Conservation (phyloP, 2,113 vertebrate species). For the Xenopus borealis region DNA sequence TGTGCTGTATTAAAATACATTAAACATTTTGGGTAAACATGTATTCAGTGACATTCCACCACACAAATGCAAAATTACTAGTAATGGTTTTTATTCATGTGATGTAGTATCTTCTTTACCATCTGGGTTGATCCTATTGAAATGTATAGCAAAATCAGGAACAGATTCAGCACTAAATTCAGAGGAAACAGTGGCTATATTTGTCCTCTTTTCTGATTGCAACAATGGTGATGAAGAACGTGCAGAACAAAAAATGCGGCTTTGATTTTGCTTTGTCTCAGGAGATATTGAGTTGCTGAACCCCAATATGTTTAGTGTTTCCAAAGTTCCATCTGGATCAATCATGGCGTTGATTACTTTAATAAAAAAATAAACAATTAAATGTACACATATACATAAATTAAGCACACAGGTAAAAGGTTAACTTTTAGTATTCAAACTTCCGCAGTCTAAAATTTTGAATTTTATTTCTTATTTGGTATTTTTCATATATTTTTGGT, state of each 20-base stretch:
- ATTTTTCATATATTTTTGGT: too few relatives aligned
- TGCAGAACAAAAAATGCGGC: constrained; percentile 60
- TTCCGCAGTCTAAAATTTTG: too few relatives aligned
- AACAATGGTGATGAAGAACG: constrained; percentile 57
- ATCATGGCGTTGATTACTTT: constrained; percentile 95
- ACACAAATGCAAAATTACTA: constrained; percentile 41
- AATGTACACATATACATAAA: too few relatives aligned
- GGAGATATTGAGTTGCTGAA: constrained; percentile 71
- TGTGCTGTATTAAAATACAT: too few relatives aligned
- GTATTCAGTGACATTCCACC: constrained; percentile 55
- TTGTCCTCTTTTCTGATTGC: constrained; percentile 60
- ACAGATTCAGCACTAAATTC: constrained; percentile 63
- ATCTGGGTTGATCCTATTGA: constrained; percentile 81
- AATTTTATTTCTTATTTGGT: too few relatives aligned
- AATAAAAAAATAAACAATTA: constrained; percentile 16
- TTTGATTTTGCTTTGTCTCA: constrained; percentile 68
- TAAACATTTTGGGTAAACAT: too few relatives aligned
- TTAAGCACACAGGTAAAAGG: too few relatives aligned
- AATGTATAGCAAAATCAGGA: constrained; percentile 73
- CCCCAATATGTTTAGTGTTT: constrained; percentile 83
- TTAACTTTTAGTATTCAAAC: too few relatives aligned
- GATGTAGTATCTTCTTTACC: constrained; percentile 76
- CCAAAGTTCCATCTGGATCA: constrained; percentile 92
- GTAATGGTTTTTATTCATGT: constrained; percentile 73
- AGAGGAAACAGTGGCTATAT: constrained; percentile 50